A percentile compares a stretch with the other conserved stretches of the same genome.
These are phyloP conservation scores for Amiota mariae DNA, from an alignment of 2,888 invertebrate species.

Conservation along the genomic window DNA sequence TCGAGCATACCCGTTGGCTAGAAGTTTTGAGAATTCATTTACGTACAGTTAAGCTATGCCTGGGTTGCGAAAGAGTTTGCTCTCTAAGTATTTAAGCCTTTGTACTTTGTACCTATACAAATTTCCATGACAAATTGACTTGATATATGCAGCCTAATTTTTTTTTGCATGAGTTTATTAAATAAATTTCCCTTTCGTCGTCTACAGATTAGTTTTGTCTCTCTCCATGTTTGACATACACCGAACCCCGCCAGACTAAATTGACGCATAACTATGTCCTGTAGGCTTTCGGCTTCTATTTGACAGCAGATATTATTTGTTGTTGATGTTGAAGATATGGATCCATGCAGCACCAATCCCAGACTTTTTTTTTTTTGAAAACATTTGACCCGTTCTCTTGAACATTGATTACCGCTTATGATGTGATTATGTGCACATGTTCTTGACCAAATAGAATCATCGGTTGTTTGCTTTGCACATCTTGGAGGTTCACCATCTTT, in stretches of 20 bases:
- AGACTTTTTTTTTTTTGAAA: constrained; percentile 45
- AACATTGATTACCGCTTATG: too few relatives aligned
- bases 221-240: too few relatives aligned
- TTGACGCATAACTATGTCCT: constrained; percentile 9
- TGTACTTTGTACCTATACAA: constrained; percentile 31
- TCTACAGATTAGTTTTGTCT: constrained; percentile 8
- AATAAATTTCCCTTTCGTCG: not conserved
- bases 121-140: constrained; percentile 40
- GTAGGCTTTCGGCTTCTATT: not conserved
- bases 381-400: constrained; percentile 35
- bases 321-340: too few relatives aligned
- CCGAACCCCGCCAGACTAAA: constrained; percentile 11
- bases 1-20: too few relatives aligned
- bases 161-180: too few relatives aligned
- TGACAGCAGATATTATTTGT: too few relatives aligned
- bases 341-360: constrained; percentile 42
- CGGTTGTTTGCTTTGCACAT: constrained; percentile 5
- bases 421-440: constrained; percentile 30
- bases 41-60: too few relatives aligned
- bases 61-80: constrained; percentile 40
- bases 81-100: constrained; percentile 34
- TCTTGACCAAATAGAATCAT: constrained; percentile 31
- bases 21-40: too few relatives aligned
- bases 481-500: not conserved
- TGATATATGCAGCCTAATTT: constrained; percentile 32